phyloP scores from a whole-genome alignment of 2,888 invertebrate species.

The Mimumesa dahlbomi region DNA sequence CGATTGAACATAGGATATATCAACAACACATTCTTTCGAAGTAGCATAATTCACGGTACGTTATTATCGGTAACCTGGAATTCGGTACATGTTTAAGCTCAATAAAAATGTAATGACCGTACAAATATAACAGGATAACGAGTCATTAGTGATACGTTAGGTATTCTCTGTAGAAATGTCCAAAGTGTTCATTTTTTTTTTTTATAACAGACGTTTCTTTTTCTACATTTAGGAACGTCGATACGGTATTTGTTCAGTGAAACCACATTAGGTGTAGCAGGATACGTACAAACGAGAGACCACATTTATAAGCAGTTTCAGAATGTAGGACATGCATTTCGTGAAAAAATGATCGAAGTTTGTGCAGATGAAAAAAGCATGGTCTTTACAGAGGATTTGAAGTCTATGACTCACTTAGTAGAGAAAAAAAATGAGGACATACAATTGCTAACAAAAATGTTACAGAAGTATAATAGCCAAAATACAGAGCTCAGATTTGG shows the following conservation, averaged over 20 bases:
- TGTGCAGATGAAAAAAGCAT: conserved; percentile 82
- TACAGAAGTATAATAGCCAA: conserved; percentile 87
- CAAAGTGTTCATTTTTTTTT: too few species aligned
- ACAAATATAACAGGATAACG: not conserved
- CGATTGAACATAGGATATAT: conserved; percentile 55
- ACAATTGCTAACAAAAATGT: conserved; percentile 85
- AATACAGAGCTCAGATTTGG: conserved; percentile 88
- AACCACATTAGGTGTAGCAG: conserved; percentile 84
- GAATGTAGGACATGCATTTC: conserved; percentile 85
- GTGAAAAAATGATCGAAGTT: conserved; percentile 85
- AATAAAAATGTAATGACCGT: not conserved
- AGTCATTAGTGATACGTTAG: not conserved
- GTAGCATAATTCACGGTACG: conserved; percentile 62
- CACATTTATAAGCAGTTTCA: conserved; percentile 83
- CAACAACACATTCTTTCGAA: conserved; percentile 48
- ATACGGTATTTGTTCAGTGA: conserved; percentile 83
- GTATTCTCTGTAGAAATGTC: too few species aligned
- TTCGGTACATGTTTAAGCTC: too few species aligned
- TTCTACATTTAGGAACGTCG: conserved; percentile 67
- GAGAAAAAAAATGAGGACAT: conserved; percentile 84
- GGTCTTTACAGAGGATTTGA: conserved; percentile 92
- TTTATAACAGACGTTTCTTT: not conserved
- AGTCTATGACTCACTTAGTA: conserved; percentile 89
- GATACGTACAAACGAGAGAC: conserved; percentile 82
- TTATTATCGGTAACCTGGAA: conserved; percentile 57